Evolutionary conservation across 2,797 vertebrate species (phyloP).

Genomic region (Trachops cirrhosus): DNA sequence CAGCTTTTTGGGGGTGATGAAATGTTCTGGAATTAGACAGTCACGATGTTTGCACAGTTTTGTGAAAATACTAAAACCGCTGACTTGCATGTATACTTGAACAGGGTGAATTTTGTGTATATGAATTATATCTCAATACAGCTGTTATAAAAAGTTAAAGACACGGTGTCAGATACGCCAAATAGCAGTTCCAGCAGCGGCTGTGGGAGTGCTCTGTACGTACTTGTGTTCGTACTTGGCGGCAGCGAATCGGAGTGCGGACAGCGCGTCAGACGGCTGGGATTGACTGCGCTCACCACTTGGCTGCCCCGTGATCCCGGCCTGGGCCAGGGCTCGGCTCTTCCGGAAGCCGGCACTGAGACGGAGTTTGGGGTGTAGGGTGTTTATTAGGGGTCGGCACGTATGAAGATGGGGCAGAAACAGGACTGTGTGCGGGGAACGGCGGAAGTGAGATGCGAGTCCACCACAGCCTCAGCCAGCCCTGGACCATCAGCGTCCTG

Average conservation of each 20-base stretch:
- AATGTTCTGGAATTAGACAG: not conserved
- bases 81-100: not conserved
- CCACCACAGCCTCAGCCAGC: not conserved
- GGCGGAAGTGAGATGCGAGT: not conserved
- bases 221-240: not conserved
- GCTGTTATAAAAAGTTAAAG: not conserved
- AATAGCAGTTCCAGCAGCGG: not conserved
- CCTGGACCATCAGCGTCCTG: not conserved
- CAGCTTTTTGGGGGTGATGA: not conserved
- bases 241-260: rapidly evolving
- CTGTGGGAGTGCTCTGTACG: not conserved
- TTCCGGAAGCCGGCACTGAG: not conserved
- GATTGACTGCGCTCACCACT: not conserved
- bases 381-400: not conserved
- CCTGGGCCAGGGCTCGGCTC: not conserved
- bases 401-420: not conserved
- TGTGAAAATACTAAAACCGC: not conserved
- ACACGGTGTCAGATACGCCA: not conserved
- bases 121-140: not conserved
- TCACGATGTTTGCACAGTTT: not conserved
- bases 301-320: not conserved
- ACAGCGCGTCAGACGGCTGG: not conserved
- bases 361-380: not conserved
- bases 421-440: not conserved
- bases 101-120: not conserved